Conservation (phyloP, 2,113 vertebrate species). For the Phylloscopus trochilus region DNA sequence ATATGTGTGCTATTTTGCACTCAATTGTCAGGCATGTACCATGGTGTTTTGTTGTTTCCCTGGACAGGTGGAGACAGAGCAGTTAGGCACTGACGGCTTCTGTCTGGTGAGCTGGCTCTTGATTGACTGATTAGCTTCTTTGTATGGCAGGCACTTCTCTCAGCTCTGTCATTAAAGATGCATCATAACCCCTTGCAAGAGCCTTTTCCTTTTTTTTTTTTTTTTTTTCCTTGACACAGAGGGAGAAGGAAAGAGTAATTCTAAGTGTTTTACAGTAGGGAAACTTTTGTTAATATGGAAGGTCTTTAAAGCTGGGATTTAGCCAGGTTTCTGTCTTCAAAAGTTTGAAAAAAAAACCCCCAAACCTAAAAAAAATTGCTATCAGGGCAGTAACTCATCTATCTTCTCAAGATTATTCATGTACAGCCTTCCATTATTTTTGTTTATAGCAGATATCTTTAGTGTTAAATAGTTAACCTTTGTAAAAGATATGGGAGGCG, state of each 20-base stretch:
- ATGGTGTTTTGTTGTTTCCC: slow-evolving; percentile 51
- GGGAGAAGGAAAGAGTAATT: not conserved
- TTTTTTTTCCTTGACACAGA: not conserved
- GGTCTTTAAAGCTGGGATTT: not conserved
- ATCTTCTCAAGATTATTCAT: not conserved
- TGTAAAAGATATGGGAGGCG: not conserved
- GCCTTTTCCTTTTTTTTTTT: not conserved
- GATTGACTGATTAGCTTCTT: slow-evolving; percentile 75
- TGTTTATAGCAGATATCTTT: not conserved
- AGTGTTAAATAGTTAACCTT: not conserved
- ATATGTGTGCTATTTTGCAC: slow-evolving; percentile 30
- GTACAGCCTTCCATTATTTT: not conserved
- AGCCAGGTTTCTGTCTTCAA: not conserved
- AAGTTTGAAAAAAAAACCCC: not conserved
- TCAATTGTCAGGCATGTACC: slow-evolving; percentile 57
- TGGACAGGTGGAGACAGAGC: slow-evolving; percentile 59
- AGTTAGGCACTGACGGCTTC: slow-evolving; percentile 39
- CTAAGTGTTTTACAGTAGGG: slow-evolving; percentile 5
- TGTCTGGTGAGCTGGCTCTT: slow-evolving; percentile 64
- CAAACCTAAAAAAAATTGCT: not conserved
- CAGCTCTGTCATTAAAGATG: slow-evolving; percentile 56
- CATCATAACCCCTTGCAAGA: slow-evolving; percentile 40
- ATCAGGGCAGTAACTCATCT: not conserved
- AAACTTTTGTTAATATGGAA: not conserved
- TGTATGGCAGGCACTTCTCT: slow-evolving; percentile 57